A percentile compares a stretch with the other conserved stretches of the same genome.
phyloP scores from a whole-genome alignment of 2,888 invertebrate species.

The Drosophila barbarae region DNA sequence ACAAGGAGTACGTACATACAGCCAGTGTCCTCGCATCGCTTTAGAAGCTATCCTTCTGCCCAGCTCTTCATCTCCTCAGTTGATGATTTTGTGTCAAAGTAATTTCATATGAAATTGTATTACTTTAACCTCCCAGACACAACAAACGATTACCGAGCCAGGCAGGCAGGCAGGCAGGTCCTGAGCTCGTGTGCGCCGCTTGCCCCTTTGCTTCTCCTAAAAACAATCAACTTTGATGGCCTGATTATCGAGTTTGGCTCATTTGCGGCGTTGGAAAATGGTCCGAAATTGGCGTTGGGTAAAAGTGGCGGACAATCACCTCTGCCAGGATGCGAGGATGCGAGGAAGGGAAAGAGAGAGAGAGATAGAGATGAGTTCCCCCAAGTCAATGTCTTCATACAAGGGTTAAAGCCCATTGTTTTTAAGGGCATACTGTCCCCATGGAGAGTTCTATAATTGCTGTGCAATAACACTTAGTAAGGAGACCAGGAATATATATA shows the following conservation, averaged over 20 bases:
- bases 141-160: conserved; percentile 53
- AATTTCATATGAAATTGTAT: conserved; percentile 66
- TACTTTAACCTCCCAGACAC: conserved; percentile 48
- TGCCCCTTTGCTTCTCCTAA: conserved; percentile 18
- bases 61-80: conserved; percentile 3
- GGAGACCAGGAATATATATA: not conserved
- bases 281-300: conserved; percentile 15
- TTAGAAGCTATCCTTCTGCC: too few relatives aligned
- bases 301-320: conserved; percentile 25
- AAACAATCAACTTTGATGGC: conserved; percentile 58
- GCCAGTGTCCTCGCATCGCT: not conserved
- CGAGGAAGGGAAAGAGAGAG: too few relatives aligned
- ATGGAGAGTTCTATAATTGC: conserved; percentile 2
- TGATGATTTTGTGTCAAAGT: conserved; percentile 46
- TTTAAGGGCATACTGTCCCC: not conserved
- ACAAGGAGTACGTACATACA: not conserved
- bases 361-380: not conserved
- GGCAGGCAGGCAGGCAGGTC: conserved; percentile 2
- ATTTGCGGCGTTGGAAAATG: conserved; percentile 48
- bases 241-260: conserved; percentile 63
- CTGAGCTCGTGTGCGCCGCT: conserved; percentile 2
- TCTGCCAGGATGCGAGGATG: not conserved
- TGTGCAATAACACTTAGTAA: not conserved
- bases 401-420: not conserved
- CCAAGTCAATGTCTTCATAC: conserved; percentile 1